These are phyloP conservation scores for Papilio polyxenes DNA, from an alignment of 1,140 invertebrate species.

Conservation along the genomic window DNA sequence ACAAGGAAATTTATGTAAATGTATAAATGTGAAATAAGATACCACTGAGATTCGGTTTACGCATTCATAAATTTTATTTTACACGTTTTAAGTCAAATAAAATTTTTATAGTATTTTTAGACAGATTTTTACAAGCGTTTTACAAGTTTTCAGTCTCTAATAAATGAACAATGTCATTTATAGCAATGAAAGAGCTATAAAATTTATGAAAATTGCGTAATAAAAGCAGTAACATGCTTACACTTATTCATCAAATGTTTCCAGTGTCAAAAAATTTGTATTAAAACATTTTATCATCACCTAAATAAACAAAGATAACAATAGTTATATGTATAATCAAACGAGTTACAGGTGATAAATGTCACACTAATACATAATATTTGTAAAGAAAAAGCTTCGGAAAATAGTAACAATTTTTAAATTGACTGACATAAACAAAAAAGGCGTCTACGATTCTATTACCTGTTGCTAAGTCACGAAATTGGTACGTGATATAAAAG, in stretches of 20 bases:
- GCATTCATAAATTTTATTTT: neutral
- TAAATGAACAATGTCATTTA: conserved; percentile 20
- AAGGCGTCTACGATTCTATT: neutral
- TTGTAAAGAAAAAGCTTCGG: neutral
- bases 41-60: neutral
- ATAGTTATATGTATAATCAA: neutral
- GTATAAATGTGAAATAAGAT: neutral
- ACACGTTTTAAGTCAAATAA: conserved; percentile 5
- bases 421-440: neutral
- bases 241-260: too few species aligned
- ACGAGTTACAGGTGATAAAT: too few species aligned
- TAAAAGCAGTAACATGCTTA: neutral
- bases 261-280: too few species aligned
- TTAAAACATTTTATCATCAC: too few species aligned
- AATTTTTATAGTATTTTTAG: conserved; percentile 4
- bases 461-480: neutral
- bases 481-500: neutral
- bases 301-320: neutral
- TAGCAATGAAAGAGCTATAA: conserved; percentile 3
- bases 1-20: neutral
- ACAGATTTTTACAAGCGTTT: conserved; percentile 20
- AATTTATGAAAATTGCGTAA: conserved; percentile 7
- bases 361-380: neutral
- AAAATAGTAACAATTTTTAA: neutral
- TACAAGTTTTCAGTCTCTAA: conserved; percentile 7